Conservation (phyloP, 2,113 vertebrate genomes). For the Lophotis ruficrista region DNA sequence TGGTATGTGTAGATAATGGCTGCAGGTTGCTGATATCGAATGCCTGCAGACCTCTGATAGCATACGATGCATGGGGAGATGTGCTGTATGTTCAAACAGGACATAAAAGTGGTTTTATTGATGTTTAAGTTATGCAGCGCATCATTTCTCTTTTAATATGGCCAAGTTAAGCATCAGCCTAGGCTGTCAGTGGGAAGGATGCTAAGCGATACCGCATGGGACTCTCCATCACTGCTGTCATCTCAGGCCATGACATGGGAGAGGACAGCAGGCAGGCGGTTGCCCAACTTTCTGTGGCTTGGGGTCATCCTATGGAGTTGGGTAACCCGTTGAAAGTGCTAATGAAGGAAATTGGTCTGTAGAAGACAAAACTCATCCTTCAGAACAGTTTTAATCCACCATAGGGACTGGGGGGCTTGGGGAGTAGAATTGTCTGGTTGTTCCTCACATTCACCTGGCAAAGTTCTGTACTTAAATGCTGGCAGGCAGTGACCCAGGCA, state of each 20-base stretch:
- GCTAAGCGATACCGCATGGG: accelerated
- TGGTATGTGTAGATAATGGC: not conserved
- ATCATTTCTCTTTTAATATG: too few relatives aligned
- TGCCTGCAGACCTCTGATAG: not conserved
- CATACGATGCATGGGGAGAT: too few relatives aligned
- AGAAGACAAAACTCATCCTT: not conserved
- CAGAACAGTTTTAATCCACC: not conserved
- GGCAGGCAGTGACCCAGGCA: not conserved
- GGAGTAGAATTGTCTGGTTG: not conserved
- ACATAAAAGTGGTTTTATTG: too few relatives aligned
- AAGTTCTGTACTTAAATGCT: not conserved
- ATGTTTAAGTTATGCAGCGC: too few relatives aligned
- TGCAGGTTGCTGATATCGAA: not conserved
- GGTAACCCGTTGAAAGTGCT: not conserved
- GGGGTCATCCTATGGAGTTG: not conserved
- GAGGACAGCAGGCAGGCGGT: not conserved
- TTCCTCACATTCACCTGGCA: not conserved
- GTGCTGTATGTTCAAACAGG: too few relatives aligned
- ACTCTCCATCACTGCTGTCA: not conserved
- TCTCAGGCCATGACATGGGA: not conserved
- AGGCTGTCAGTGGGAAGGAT: not conserved
- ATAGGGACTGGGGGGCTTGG: not conserved
- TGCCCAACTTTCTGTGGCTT: not conserved
- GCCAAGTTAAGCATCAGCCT: too few relatives aligned
- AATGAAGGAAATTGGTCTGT: not conserved